phyloP scores from a whole-genome alignment of 2,113 vertebrate species.

The Tetraodon nigroviridis region DNA sequence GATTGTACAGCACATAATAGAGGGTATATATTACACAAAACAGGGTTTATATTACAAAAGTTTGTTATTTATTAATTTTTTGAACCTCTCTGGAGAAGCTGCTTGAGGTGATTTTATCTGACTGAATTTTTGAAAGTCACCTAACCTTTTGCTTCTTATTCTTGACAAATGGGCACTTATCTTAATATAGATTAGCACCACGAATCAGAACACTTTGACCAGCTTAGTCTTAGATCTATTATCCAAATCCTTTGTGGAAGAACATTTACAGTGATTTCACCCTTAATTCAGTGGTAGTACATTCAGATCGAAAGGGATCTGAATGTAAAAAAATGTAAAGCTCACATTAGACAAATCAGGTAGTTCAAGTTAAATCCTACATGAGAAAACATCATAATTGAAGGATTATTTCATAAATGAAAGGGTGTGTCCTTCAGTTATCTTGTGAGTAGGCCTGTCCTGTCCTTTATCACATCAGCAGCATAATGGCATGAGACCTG shows the following conservation, averaged over 20 bases:
- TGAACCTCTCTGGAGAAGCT: too few species aligned
- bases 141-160: too few species aligned
- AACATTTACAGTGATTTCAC: too few species aligned
- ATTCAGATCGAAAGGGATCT: neutral
- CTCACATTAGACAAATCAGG: conserved; percentile 10
- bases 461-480: conserved; percentile 2
- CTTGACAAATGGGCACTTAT: too few species aligned
- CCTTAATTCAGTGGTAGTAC: neutral
- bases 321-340: neutral
- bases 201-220: too few species aligned
- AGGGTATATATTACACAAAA: conserved; percentile 18
- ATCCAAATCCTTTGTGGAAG: too few species aligned
- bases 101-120: too few species aligned
- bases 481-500: neutral
- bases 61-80: too few species aligned
- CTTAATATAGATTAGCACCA: too few species aligned
- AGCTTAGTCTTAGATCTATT: too few species aligned
- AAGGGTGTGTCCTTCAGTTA: neutral
- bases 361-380: neutral
- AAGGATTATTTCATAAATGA: neutral
- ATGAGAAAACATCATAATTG: neutral
- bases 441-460: conserved; percentile 7
- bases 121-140: too few species aligned
- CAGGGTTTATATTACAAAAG: too few species aligned
- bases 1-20: neutral